Evolutionary conservation across 2,113 vertebrate genomes (phyloP).

Genomic region (Chauna torquata): DNA sequence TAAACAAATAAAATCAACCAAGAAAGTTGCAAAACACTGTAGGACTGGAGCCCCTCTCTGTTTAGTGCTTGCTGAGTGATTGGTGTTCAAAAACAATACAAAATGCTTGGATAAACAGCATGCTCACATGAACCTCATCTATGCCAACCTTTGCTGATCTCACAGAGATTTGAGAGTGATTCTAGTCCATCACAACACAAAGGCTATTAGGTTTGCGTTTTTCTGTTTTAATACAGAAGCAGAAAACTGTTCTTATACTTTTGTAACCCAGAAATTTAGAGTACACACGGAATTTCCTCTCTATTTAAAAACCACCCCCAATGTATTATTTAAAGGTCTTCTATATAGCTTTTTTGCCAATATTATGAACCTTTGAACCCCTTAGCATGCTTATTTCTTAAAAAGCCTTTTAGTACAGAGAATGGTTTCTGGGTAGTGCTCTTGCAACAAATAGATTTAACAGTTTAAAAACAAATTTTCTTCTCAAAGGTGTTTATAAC

Average conservation of each 20-base stretch:
- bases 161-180: not conserved
- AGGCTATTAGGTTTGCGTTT: not conserved
- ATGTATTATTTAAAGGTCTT: not conserved
- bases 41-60: fast-evolving
- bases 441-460: not conserved
- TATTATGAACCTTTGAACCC: not conserved
- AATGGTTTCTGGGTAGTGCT: not conserved
- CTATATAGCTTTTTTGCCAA: not conserved
- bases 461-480: not conserved
- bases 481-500: not conserved
- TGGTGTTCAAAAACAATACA: not conserved
- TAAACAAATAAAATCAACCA: not conserved
- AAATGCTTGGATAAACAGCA: not conserved
- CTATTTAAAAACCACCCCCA: not conserved
- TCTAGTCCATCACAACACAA: not conserved
- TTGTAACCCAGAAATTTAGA: not conserved
- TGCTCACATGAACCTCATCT: not conserved
- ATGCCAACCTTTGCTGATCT: not conserved
- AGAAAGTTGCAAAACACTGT: not conserved
- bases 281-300: not conserved
- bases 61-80: not conserved
- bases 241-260: not conserved
- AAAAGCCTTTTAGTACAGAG: not conserved
- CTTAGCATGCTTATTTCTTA: not conserved
- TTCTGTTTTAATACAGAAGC: not conserved